phyloP scores from a whole-genome alignment of 2,888 invertebrate species.

The Diaperis boleti region DNA sequence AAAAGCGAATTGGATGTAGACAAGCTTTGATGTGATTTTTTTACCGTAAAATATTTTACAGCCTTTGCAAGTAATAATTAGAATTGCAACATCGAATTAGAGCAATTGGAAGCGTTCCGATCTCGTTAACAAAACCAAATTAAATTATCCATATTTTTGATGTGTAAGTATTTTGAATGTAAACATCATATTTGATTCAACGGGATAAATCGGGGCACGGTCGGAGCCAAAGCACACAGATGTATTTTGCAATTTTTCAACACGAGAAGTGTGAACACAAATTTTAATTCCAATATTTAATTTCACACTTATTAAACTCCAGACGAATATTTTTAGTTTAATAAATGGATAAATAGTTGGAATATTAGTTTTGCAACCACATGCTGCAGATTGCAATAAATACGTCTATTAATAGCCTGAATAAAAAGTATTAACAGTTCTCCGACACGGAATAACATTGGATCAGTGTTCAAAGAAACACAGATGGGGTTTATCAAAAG shows the following conservation, averaged over 20 bases:
- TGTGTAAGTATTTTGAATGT: no score
- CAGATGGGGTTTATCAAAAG: slow-evolving; percentile 4
- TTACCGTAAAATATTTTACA: background rate
- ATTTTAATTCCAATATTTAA: no score
- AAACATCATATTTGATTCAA: no score
- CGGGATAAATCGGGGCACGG: no score
- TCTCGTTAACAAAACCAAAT: background rate
- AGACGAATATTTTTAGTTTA: no score
- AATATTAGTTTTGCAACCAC: no score
- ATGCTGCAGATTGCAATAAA: background rate
- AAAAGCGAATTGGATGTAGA: background rate
- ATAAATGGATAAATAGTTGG: no score
- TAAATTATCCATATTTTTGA: no score
- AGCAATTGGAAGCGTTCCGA: background rate
- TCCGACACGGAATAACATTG: background rate
- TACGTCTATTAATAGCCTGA: background rate
- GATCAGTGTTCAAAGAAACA: slow-evolving; percentile 2
- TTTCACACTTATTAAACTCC: no score
- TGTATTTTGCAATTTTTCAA: no score
- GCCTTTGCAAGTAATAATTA: background rate
- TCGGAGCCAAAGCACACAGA: no score
- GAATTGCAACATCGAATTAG: background rate
- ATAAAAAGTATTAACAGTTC: background rate
- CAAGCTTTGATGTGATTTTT: background rate
- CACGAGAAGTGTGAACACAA: no score